Conservation (phyloP, 2,888 invertebrate species). For the Drosophila nr. perissopoda region DNA sequence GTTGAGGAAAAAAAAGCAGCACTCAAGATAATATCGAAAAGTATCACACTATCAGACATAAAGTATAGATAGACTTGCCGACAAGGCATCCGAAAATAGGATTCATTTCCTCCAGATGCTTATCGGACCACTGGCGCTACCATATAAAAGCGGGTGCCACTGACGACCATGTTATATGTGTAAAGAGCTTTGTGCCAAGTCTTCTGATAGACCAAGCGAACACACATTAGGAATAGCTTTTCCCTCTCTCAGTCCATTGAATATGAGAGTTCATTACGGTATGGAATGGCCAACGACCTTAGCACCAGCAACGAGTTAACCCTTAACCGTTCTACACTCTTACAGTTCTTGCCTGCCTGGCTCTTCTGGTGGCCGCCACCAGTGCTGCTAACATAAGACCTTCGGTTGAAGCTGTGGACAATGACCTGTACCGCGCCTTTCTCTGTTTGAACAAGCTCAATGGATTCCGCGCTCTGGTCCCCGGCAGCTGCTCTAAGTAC, state of each 20-base stretch:
- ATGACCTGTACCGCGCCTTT: constrained; percentile 69
- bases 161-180: constrained; percentile 54
- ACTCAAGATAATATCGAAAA: constrained; percentile 31
- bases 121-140: constrained; percentile 14
- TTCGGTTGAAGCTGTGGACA: constrained; percentile 56
- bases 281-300: constrained; percentile 6
- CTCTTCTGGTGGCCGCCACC: constrained; percentile 40
- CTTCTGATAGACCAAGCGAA: constrained; percentile 20
- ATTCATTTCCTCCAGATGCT: constrained; percentile 4
- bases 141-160: constrained; percentile 59
- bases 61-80: constrained; percentile 26
- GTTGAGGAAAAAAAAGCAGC: constrained; percentile 35
- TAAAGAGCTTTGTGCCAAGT: constrained; percentile 38
- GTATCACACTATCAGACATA: constrained; percentile 12
- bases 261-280: constrained; percentile 63
- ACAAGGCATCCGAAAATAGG: constrained; percentile 37
- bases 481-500: constrained; percentile 82
- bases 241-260: constrained; percentile 23
- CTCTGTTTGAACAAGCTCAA: constrained; percentile 72
- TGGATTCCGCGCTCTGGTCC: constrained; percentile 78
- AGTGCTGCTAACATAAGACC: constrained; percentile 63
- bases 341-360: constrained; percentile 56
- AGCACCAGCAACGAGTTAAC: constrained; percentile 12
- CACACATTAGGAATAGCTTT: constrained; percentile 54
- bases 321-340: neutral